Evolutionary conservation across 2,888 invertebrate genomes (phyloP).

Genomic region (Chorisops tibialis): DNA sequence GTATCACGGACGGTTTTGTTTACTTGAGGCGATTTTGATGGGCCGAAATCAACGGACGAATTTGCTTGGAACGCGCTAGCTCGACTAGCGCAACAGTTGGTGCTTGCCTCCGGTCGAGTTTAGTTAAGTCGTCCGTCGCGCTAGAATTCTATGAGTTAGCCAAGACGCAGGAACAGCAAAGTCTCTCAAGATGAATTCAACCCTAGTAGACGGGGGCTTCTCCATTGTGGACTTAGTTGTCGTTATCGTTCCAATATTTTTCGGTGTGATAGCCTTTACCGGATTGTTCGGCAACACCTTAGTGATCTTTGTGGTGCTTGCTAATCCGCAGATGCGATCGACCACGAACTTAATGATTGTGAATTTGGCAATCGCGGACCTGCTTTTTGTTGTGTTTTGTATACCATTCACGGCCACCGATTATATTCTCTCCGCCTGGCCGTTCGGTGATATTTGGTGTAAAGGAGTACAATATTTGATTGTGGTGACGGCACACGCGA

Average conservation of each 20-base stretch:
- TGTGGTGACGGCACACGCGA: constrained; percentile 86
- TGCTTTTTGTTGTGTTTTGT: constrained; percentile 87
- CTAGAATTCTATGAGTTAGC: not conserved
- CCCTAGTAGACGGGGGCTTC: not conserved
- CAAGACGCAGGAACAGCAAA: not conserved
- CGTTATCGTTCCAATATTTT: constrained; percentile 73
- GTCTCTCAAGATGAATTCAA: constrained; percentile 18
- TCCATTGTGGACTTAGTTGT: constrained; percentile 53
- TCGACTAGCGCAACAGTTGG: constrained; percentile 14
- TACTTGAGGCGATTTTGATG: constrained; percentile 22
- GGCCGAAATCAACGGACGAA: constrained; percentile 18
- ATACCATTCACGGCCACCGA: constrained; percentile 90
- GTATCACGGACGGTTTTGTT: constrained; percentile 10
- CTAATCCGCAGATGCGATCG: constrained; percentile 86
- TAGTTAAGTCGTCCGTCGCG: not conserved
- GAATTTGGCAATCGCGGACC: constrained; percentile 82
- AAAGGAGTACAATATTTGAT: constrained; percentile 86
- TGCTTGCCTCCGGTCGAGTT: not conserved
- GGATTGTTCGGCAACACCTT: constrained; percentile 85
- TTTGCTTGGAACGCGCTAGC: not conserved
- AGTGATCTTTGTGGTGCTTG: constrained; percentile 82
- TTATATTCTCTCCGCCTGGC: constrained; percentile 81
- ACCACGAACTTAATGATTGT: constrained; percentile 92
- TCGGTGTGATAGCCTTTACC: constrained; percentile 78
- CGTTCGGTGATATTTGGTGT: constrained; percentile 85